These are phyloP conservation scores for Psylliodes chrysocephalus DNA, from an alignment of 2,888 invertebrate genomes.

Conservation along the genomic window DNA sequence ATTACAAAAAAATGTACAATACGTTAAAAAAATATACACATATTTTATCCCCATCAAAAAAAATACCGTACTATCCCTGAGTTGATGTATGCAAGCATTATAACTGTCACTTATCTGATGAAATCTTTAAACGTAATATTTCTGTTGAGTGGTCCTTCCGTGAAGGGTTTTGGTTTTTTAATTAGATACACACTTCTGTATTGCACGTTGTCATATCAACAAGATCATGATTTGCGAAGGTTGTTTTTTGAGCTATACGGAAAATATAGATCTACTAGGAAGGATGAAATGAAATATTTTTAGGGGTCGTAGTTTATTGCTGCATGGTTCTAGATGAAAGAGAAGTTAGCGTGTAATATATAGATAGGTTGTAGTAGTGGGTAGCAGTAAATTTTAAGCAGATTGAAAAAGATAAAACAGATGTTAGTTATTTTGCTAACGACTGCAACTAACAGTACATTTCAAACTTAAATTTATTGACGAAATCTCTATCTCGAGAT, in stretches of 20 bases:
- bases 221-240: conserved; percentile 34
- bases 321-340: too few species aligned
- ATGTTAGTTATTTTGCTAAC: too few species aligned
- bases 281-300: conserved; percentile 4
- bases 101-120: conserved; percentile 53
- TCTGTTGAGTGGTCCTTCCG: conserved; percentile 46
- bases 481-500: too few species aligned
- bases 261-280: conserved; percentile 19
- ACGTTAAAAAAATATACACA: too few species aligned
- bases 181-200: conserved; percentile 39
- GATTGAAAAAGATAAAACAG: too few species aligned
- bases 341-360: too few species aligned
- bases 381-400: too few species aligned
- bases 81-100: conserved; percentile 51
- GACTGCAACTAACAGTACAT: too few species aligned
- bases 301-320: too few species aligned
- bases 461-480: too few species aligned
- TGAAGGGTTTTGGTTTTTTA: conserved; percentile 44
- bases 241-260: conserved; percentile 10
- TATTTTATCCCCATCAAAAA: conserved; percentile 2
- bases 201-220: conserved; percentile 33
- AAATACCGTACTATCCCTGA: conserved; percentile 19
- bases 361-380: too few species aligned
- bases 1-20: too few species aligned
- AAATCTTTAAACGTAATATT: conserved; percentile 48